phyloP scores from a whole-genome alignment of 2,113 vertebrate genomes.

The Terrapene triunguis region DNA sequence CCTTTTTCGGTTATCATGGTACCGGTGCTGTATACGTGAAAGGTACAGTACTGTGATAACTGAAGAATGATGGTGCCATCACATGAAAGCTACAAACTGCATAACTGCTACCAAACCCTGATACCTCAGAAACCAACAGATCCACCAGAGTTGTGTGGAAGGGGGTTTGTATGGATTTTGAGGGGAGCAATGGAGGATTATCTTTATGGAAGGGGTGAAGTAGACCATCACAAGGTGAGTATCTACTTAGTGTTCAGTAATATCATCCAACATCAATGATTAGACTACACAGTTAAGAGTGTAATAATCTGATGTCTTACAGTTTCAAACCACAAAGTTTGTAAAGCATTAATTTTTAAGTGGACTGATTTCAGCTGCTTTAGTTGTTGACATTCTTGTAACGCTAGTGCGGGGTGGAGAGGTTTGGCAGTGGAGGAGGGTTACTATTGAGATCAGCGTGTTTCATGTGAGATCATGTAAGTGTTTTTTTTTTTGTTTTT shows the following conservation, averaged over 20 bases:
- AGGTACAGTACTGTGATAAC: conserved; percentile 99
- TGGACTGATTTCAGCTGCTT: neutral
- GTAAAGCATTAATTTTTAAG: neutral
- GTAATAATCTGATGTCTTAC: neutral
- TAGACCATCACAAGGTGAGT: conserved; percentile 24
- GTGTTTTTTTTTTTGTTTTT: neutral
- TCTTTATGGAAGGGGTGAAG: neutral
- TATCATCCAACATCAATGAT: neutral
- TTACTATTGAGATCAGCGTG: neutral
- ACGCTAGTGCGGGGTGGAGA: neutral
- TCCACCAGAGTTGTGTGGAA: neutral
- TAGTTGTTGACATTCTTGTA: neutral
- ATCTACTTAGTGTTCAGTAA: neutral
- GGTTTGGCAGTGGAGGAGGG: neutral
- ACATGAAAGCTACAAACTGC: conserved; percentile 71
- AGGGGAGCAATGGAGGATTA: neutral
- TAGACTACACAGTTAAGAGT: neutral
- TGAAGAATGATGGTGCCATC: conserved; percentile 99
- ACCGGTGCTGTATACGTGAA: conserved; percentile 98
- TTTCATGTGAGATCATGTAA: neutral
- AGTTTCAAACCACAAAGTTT: neutral
- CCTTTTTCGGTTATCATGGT: conserved; percentile 99
- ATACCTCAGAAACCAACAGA: neutral
- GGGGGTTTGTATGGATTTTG: neutral
- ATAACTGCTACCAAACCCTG: neutral